Base-by-base conservation (phyloP, 2,113 vertebrate species). In the Mus spicilegus region DNA sequence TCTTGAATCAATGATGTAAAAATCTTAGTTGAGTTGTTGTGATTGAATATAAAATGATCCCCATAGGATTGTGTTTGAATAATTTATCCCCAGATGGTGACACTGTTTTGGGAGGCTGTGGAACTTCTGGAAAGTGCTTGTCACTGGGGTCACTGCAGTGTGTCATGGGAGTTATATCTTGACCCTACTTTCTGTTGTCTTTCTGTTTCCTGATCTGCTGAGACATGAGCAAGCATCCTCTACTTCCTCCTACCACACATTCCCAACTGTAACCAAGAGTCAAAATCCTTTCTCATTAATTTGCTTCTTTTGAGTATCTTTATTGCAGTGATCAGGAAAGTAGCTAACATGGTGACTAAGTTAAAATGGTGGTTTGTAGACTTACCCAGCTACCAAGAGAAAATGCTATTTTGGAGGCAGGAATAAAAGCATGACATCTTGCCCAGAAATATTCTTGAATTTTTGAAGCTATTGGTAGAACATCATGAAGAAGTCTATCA, bases 311-410 rank as follows among this genome's bases (percentile, higher is more conserved):
- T 20, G 10, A 42, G n/a, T 85, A 46, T 46, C 26, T 69, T 69
- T 49, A 87, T 69, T 49, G 10, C 11, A 33, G 42, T 5, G 46
- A 14, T n/a, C 30, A 54, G 85, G 51, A 54, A 87, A 14, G 46
- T 87, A 51, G n/a, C 17, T 67, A 65, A 86, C 1, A 67, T 63
- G 49, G 13, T 65, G 19, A 42, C 22, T 46, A 12, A 77, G 28
- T 88, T 65, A 90, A 11, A 86, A 90, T 76, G 61, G 22, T 92
- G 46, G 80, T 63, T 84, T 86, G 36, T 77, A 87, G 67, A 70
- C 4, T 39, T 39, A 54, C 19, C 30, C 36, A 81, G 2, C 36
- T 61, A 17, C 9, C 4, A 28, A 5, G 33, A 58, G 33, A 36
- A 36, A n/a, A 26, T 58, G 49, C 72, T 51, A 12, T 86, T 7